Conservation (phyloP, 1,140 invertebrate genomes). For the Ceratina australensis region DNA sequence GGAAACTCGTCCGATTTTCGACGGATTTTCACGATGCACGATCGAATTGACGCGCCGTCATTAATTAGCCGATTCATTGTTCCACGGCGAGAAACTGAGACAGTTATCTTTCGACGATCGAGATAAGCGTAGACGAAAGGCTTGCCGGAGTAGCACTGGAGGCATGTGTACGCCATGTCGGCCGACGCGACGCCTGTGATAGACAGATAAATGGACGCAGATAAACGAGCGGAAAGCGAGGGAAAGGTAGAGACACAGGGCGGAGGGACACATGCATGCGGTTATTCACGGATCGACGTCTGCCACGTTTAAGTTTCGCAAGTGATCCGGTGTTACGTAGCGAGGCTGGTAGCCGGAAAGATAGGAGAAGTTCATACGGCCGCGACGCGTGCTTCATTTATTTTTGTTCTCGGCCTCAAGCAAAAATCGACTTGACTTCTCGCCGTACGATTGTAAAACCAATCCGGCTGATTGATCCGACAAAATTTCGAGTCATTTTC, state of each 20-base stretch:
- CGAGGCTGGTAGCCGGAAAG: constrained; percentile 34
- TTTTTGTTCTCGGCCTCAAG: no score
- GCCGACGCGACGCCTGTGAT: constrained; percentile 37
- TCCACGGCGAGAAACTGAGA: constrained; percentile 51
- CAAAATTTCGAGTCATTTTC: background rate
- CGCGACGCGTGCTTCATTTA: no score
- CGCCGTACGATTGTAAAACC: no score
- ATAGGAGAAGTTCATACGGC: constrained; percentile 22
- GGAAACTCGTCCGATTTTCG: no score
- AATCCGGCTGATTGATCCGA: background rate
- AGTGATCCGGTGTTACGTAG: constrained; percentile 48
- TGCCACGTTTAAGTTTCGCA: constrained; percentile 51
- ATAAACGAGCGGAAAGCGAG: constrained; percentile 63
- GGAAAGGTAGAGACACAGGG: constrained; percentile 53
- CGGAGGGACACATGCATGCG: constrained; percentile 37
- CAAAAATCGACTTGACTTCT: no score
- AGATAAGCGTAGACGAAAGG: constrained; percentile 53
- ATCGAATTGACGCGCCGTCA: background rate
- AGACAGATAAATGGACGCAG: constrained; percentile 64
- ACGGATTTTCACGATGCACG: no score
- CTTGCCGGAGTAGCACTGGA: constrained; percentile 25
- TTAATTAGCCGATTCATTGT: constrained; percentile 59
- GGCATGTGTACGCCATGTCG: constrained; percentile 12
- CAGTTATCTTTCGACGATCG: constrained; percentile 44
- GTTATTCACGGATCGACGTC: constrained; percentile 54